Percentiles rank a stretch among this genome's conserved stretches.
Conservation (phyloP, 2,888 invertebrate species). For the Oscheius sp. region DNA sequence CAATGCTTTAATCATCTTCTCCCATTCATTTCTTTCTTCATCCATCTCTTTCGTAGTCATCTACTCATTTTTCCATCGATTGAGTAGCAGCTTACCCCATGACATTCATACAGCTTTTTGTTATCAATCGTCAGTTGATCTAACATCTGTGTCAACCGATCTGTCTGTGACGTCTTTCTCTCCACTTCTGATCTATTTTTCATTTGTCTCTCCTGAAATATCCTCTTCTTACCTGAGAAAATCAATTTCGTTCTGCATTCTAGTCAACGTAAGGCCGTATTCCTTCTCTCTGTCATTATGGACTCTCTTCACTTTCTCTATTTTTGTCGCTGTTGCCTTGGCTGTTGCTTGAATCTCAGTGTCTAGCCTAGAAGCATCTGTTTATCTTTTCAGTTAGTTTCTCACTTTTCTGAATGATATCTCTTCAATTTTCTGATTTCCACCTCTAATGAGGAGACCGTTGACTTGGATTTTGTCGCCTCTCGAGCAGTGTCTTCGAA, state of each 20-base stretch:
- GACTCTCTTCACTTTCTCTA: slow-evolving; percentile 25
- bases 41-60: not conserved
- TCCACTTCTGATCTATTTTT: slow-evolving; percentile 18
- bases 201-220: not conserved
- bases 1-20: not conserved
- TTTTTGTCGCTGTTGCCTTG: slow-evolving; percentile 9
- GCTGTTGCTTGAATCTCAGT: not conserved
- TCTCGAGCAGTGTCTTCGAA: slow-evolving; percentile 10
- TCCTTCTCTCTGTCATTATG: slow-evolving; percentile 31
- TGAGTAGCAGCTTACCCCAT: slow-evolving; percentile 7
- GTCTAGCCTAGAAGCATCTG: slow-evolving; percentile 7
- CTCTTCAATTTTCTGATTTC: slow-evolving; percentile 4
- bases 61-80: not conserved
- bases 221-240: slow-evolving; percentile 20
- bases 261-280: slow-evolving; percentile 19
- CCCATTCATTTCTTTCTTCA: slow-evolving; percentile 17
- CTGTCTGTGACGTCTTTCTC: slow-evolving; percentile 4
- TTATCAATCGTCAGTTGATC: slow-evolving; percentile 29
- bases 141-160: slow-evolving; percentile 14
- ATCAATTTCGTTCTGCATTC: slow-evolving; percentile 30
- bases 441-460: not conserved
- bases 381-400: too few species aligned
- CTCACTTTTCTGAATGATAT: slow-evolving; percentile 8
- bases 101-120: slow-evolving; percentile 16
- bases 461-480: not conserved